Evolutionary conservation across 1,140 invertebrate genomes (phyloP).

Genomic region (Plectrocnemia conspersa): DNA sequence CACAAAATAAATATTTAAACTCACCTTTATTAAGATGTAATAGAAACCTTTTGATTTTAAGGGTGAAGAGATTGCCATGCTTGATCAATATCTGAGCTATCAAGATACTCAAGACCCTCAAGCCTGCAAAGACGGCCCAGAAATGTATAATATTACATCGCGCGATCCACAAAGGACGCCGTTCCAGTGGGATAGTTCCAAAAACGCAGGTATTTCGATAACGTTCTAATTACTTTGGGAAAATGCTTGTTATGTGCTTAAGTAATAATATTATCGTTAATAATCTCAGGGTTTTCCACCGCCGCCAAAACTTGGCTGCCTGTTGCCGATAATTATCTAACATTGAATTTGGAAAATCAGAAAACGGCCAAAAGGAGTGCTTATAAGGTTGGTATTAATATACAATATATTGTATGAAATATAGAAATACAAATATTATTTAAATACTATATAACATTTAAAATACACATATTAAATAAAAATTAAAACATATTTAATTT

Average conservation of each 20-base stretch:
- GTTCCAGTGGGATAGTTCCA: constrained; percentile 67
- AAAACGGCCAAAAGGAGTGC: constrained; percentile 20
- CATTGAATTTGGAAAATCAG: constrained; percentile 51
- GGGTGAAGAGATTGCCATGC: constrained; percentile 80
- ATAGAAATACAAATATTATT: too few species aligned
- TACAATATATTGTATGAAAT: constrained; percentile 33
- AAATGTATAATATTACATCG: constrained; percentile 49
- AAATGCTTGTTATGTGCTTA: not conserved
- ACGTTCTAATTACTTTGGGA: not conserved
- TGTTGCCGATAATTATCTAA: constrained; percentile 52
- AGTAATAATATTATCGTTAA: not conserved
- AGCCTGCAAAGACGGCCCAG: constrained; percentile 50
- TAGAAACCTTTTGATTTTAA: constrained; percentile 38
- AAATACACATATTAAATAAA: too few species aligned
- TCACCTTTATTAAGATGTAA: not conserved
- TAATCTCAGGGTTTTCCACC: constrained; percentile 48
- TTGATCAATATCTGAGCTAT: constrained; percentile 53
- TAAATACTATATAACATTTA: too few species aligned
- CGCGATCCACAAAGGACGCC: constrained; percentile 69
- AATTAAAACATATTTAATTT: too few species aligned
- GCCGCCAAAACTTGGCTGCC: constrained; percentile 58
- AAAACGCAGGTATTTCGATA: constrained; percentile 57
- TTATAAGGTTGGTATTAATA: constrained; percentile 38
- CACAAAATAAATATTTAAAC: not conserved
- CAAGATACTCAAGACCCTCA: constrained; percentile 54